Evolutionary conservation across 2,113 vertebrate genomes (phyloP).

Genomic region (Pycnonotus jocosus): DNA sequence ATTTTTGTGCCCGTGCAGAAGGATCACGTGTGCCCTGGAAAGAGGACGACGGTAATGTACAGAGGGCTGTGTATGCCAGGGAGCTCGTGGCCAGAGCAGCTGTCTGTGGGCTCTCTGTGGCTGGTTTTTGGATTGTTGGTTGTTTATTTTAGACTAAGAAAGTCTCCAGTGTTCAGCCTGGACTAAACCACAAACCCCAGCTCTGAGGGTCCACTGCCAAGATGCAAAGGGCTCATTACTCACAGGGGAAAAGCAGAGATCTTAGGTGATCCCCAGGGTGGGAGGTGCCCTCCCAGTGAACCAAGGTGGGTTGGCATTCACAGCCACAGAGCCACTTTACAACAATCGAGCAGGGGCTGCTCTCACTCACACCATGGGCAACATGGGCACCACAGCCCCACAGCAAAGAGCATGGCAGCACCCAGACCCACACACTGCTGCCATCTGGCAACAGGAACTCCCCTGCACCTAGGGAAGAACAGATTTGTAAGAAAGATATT

Average conservation of each 20-base stretch:
- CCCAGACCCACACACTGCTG: neutral
- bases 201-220: neutral
- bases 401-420: rapidly evolving
- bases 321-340: neutral
- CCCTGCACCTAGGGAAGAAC: neutral
- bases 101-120: neutral
- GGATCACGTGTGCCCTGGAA: neutral
- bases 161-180: neutral
- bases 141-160: neutral
- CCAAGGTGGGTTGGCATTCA: neutral
- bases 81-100: neutral
- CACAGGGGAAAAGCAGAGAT: neutral
- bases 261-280: neutral
- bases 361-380: neutral
- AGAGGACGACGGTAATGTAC: neutral
- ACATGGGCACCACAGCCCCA: rapidly evolving
- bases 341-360: rapidly evolving
- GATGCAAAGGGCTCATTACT: neutral
- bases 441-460: neutral
- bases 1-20: neutral
- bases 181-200: neutral
- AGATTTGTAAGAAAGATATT: neutral
- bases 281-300: neutral
- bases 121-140: neutral
- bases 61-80: neutral